phyloP scores from a whole-genome alignment of 2,888 invertebrate genomes.

The Himalopsyche kuldschensis region DNA sequence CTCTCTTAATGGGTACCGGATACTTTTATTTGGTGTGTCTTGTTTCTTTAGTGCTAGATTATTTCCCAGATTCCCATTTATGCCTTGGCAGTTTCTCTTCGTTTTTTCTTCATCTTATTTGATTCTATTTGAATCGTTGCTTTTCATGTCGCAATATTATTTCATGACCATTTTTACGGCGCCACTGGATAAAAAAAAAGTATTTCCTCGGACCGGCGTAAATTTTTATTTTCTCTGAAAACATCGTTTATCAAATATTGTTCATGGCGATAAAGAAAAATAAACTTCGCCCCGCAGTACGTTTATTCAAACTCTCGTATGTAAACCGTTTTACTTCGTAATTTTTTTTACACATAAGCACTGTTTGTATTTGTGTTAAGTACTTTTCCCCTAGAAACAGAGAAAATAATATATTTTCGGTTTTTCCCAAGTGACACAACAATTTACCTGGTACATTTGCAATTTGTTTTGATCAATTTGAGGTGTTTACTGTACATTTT shows the following conservation, averaged over 20 bases:
- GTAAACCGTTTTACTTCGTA: neutral
- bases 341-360: neutral
- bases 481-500: no score
- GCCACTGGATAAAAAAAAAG: neutral
- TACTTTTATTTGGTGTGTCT: conserved; percentile 23
- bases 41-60: conserved; percentile 25
- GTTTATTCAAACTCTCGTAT: neutral
- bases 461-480: no score
- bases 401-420: no score
- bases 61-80: conserved; percentile 27
- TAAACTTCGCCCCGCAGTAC: neutral
- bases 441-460: no score
- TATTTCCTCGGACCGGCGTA: neutral
- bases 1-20: conserved; percentile 28
- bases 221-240: neutral
- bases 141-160: neutral
- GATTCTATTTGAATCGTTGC: neutral
- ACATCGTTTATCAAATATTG: neutral
- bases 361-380: neutral
- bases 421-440: no score
- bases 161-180: conserved; percentile 3
- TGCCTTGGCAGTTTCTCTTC: neutral
- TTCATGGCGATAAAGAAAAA: neutral
- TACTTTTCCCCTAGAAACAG: neutral
- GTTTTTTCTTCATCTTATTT: conserved; percentile 3